These are phyloP conservation scores for Synanthedon vespiformis DNA, from an alignment of 2,888 invertebrate species.

Conservation along the genomic window DNA sequence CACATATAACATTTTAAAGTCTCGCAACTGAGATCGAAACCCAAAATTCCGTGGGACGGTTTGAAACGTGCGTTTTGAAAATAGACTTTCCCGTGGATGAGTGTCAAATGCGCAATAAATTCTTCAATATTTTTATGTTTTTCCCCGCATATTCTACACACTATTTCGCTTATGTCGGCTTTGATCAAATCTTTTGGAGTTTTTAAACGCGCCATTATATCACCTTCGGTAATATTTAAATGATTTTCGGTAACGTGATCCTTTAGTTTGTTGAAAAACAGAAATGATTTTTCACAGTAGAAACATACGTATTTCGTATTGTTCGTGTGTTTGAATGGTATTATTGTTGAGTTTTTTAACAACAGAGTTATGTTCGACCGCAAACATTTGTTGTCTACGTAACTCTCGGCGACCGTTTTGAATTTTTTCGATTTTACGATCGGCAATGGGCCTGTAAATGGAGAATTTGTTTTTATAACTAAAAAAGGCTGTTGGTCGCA, in stretches of 20 bases:
- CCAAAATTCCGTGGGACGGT: conserved; percentile 15
- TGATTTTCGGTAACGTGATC: conserved; percentile 5
- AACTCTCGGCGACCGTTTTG: conserved; percentile 6
- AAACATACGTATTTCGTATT: conserved; percentile 14
- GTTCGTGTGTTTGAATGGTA: conserved; percentile 11
- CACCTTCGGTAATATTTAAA: conserved; percentile 4
- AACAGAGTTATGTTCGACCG: conserved; percentile 11
- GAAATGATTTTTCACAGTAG: conserved; percentile 12
- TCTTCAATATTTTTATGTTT: conserved; percentile 12
- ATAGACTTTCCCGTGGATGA: conserved; percentile 9
- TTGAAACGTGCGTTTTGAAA: conserved; percentile 7
- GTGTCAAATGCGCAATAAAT: conserved; percentile 12
- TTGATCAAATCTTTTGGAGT: conserved; percentile 16
- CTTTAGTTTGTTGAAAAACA: conserved; percentile 10
- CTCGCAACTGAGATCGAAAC: conserved; percentile 15
- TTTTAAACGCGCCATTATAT: conserved; percentile 8
- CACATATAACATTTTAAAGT: conserved; percentile 15
- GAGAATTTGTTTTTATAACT: too few species aligned
- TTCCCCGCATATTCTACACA: conserved; percentile 12
- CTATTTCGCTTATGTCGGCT: conserved; percentile 16
- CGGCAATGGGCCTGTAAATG: too few species aligned
- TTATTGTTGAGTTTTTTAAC: conserved; percentile 10
- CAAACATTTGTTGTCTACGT: conserved; percentile 8
- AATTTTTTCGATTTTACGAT: conserved; percentile 1
- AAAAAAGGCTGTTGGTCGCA: too few species aligned